phyloP scores from a whole-genome alignment of 2,113 vertebrate genomes.

The Trinectes maculatus region DNA sequence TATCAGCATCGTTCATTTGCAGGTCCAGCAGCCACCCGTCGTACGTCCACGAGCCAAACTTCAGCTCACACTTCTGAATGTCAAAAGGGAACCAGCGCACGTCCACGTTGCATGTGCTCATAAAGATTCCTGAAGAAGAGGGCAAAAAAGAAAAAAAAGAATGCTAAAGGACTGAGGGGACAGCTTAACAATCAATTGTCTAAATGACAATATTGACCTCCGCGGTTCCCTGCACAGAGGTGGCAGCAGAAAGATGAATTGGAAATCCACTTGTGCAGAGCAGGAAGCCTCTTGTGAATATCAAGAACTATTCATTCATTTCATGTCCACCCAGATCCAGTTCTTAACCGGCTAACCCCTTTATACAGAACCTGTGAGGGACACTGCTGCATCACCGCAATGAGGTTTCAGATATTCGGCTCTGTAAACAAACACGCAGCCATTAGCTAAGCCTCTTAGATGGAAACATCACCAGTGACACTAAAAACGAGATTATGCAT shows the following conservation, averaged over 20 bases:
- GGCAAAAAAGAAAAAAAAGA: not conserved
- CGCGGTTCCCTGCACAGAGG: constrained; percentile 6
- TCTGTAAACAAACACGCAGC: constrained; percentile 17
- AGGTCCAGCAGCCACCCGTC: constrained; percentile 86
- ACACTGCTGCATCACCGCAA: constrained; percentile 36
- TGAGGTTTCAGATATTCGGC: constrained; percentile 10
- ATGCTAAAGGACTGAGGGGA: not conserved
- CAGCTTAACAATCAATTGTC: constrained; percentile 6
- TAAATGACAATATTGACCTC: constrained; percentile 24
- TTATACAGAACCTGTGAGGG: constrained; percentile 14
- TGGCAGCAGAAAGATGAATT: constrained; percentile 21
- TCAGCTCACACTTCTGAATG: constrained; percentile 84
- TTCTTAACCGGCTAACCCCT: no score
- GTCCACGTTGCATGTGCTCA: constrained; percentile 85
- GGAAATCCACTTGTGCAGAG: constrained; percentile 4
- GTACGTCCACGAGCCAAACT: constrained; percentile 86
- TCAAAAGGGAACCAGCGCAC: constrained; percentile 87
- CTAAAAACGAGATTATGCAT: constrained; percentile 41
- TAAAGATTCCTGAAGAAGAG: constrained; percentile 80
- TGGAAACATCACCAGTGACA: constrained; percentile 33
- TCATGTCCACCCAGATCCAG: constrained; percentile 3
- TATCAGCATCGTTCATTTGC: constrained; percentile 82
- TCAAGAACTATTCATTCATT: constrained; percentile 18
- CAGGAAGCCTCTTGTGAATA: constrained; percentile 35
- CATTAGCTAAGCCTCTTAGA: constrained; percentile 23